Evolutionary conservation across 2,888 invertebrate species (phyloP).

Genomic region (Dryadula phaetusa): DNA sequence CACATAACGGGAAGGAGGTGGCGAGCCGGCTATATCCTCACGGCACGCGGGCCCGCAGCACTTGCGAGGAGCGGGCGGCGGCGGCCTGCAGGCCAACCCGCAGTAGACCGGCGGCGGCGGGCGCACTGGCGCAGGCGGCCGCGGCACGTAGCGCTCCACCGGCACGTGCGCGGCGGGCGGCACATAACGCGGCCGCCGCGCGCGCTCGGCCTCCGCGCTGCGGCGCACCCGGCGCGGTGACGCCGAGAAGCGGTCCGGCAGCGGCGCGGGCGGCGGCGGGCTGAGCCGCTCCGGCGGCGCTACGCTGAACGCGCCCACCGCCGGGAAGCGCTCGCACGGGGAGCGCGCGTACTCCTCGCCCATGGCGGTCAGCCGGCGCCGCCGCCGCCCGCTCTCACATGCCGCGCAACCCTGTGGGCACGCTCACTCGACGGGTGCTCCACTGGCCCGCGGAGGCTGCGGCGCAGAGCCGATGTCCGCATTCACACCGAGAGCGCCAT

Average conservation of each 20-base stretch:
- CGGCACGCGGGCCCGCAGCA: constrained; percentile 67
- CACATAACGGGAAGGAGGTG: constrained; percentile 81
- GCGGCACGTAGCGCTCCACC: constrained; percentile 88
- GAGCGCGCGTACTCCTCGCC: constrained; percentile 82
- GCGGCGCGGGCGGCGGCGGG: constrained; percentile 86
- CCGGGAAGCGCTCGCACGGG: constrained; percentile 83
- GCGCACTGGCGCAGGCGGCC: constrained; percentile 79
- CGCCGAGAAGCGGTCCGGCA: constrained; percentile 83
- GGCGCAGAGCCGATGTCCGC: constrained; percentile 77
- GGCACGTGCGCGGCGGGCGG: constrained; percentile 89
- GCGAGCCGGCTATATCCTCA: constrained; percentile 57
- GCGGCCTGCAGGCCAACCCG: constrained; percentile 77
- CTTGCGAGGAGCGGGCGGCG: constrained; percentile 71
- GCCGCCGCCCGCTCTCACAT: constrained; percentile 83
- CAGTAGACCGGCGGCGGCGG: constrained; percentile 84
- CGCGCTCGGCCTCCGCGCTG: constrained; percentile 86
- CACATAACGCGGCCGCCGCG: constrained; percentile 85
- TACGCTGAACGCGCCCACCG: constrained; percentile 84
- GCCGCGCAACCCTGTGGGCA: constrained; percentile 71
- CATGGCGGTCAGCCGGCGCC: constrained; percentile 80
- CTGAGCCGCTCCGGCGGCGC: constrained; percentile 87
- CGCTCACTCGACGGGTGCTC: constrained; percentile 70
- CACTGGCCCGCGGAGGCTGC: constrained; percentile 69
- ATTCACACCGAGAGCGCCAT: constrained; percentile 82
- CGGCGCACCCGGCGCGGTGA: constrained; percentile 86